A percentile compares a stretch with the other conserved stretches of the same genome.
These are phyloP conservation scores for Penaeus monodon DNA, from an alignment of 2,888 invertebrate species.

Conservation along the genomic window DNA sequence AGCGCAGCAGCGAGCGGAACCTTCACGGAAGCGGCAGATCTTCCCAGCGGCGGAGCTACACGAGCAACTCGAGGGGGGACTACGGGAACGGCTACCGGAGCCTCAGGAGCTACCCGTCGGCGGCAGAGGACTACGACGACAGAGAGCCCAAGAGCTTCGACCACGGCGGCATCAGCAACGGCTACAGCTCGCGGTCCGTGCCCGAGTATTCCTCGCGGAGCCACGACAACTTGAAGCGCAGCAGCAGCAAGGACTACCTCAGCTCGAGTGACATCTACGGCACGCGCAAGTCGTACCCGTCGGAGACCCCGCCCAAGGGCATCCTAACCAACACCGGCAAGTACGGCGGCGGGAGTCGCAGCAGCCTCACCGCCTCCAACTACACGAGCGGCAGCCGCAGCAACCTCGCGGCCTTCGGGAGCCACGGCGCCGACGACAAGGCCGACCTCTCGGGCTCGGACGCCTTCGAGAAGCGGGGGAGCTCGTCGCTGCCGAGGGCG, in stretches of 20 bases:
- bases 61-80: background rate
- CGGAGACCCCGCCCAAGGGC: constrained; percentile 26
- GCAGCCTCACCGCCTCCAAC: constrained; percentile 3
- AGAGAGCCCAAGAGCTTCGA: constrained; percentile 18
- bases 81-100: constrained; percentile 26
- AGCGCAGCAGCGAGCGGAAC: constrained; percentile 6
- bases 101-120: constrained; percentile 19
- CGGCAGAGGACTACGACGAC: constrained; percentile 28
- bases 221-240: constrained; percentile 20
- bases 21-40: background rate
- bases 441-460: constrained; percentile 9
- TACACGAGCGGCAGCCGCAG: constrained; percentile 20
- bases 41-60: constrained; percentile 5
- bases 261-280: constrained; percentile 25
- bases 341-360: constrained; percentile 18
- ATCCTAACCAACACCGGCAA: constrained; percentile 33
- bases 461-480: constrained; percentile 8
- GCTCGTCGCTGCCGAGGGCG: background rate
- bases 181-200: constrained; percentile 20
- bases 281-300: constrained; percentile 13
- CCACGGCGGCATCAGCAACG: constrained; percentile 21
- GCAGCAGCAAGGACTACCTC: constrained; percentile 27
- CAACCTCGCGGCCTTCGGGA: constrained; percentile 9
- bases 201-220: constrained; percentile 6
- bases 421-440: constrained; percentile 21